phyloP scores from a whole-genome alignment of 2,113 vertebrate genomes.

The Thamnophis sirtalis region DNA sequence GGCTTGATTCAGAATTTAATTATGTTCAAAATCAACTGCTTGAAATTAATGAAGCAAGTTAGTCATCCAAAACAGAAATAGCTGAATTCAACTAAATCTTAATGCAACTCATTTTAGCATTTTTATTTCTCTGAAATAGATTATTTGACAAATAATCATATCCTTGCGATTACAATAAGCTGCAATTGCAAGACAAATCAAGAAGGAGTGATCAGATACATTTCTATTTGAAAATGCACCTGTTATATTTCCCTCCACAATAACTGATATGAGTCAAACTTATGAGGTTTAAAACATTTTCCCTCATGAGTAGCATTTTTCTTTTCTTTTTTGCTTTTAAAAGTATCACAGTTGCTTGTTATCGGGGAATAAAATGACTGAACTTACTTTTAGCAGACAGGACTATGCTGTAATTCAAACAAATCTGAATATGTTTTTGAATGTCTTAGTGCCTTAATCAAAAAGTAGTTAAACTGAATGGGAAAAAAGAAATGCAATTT shows the following conservation, averaged over 20 bases:
- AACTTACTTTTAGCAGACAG: conserved; percentile 10
- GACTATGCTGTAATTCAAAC: conserved; percentile 21
- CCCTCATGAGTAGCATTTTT: neutral
- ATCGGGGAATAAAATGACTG: neutral
- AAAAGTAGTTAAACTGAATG: neutral
- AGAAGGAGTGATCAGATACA: neutral
- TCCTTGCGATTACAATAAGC: neutral
- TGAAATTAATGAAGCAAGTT: neutral
- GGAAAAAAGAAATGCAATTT: conserved; percentile 9
- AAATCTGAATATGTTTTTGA: conserved; percentile 15
- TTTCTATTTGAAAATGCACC: conserved; percentile 6
- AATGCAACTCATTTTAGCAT: neutral
- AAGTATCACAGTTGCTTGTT: conserved; percentile 24
- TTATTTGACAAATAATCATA: neutral
- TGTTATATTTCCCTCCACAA: conserved; percentile 5
- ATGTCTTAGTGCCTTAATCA: conserved; percentile 33
- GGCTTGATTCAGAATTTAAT: neutral
- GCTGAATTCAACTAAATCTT: neutral
- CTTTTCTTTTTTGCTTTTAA: neutral
- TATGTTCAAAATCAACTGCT: neutral
- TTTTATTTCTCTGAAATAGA: neutral
- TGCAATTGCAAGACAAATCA: neutral
- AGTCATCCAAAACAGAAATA: neutral
- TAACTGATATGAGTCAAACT: conserved; percentile 5
- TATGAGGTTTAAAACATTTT: conserved; percentile 16